Evolutionary conservation across 2,113 vertebrate genomes (phyloP).

Genomic region (Morone chrysops): DNA sequence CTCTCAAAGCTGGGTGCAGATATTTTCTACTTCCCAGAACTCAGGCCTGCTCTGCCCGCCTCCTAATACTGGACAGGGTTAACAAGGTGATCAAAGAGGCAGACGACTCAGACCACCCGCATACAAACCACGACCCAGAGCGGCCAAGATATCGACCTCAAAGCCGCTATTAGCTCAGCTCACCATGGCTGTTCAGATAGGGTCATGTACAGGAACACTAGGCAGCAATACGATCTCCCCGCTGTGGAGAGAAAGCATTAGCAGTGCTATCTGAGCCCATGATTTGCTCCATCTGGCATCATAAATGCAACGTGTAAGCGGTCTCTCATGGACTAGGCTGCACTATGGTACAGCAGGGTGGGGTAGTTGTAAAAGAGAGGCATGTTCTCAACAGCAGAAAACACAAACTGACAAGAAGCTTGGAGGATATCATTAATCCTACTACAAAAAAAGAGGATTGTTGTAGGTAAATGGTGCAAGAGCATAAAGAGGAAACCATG

Average conservation of each 20-base stretch:
- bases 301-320: constrained; percentile 3
- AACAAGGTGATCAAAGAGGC: not conserved
- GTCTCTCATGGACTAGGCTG: not conserved
- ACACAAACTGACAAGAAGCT: constrained; percentile 15
- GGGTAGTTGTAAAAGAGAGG: not conserved
- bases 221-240: constrained; percentile 52
- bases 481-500: constrained; percentile 7
- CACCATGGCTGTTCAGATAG: not conserved
- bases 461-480: constrained; percentile 17
- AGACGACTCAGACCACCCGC: constrained; percentile 7
- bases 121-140: not conserved
- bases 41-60: not conserved
- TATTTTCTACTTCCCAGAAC: not conserved
- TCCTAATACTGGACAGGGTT: not conserved
- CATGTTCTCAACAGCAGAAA: not conserved
- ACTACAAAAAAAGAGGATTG: constrained; percentile 38
- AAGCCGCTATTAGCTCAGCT: constrained; percentile 20
- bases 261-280: constrained; percentile 9
- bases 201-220: constrained; percentile 37
- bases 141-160: constrained; percentile 33
- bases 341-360: not conserved
- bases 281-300: constrained; percentile 17
- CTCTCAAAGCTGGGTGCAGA: not conserved
- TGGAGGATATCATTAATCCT: constrained; percentile 45
- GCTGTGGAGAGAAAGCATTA: constrained; percentile 12